Conservation (phyloP, 2,113 vertebrate species). For the Vidua chalybeata region DNA sequence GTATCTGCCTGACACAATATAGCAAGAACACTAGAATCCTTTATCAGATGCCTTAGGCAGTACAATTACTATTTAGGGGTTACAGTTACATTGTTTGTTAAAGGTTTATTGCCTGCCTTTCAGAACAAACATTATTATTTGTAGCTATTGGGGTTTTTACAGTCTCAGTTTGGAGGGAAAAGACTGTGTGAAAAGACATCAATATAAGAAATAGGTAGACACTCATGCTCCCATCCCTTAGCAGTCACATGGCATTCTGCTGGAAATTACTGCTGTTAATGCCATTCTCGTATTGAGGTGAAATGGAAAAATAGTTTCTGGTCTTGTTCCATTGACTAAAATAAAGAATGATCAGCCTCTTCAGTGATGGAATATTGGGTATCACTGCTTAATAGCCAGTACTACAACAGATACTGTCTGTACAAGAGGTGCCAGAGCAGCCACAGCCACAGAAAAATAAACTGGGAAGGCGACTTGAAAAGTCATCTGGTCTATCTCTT, state of each 20-base stretch:
- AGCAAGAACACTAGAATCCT: constrained; percentile 50
- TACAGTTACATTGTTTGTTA: constrained; percentile 22
- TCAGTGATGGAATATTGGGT: not conserved
- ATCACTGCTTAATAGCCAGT: not conserved
- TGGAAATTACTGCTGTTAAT: not conserved
- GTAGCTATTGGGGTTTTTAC: not conserved
- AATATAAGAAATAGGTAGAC: not conserved
- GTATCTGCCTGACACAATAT: constrained; percentile 54
- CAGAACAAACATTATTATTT: constrained; percentile 54
- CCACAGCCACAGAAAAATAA: not conserved
- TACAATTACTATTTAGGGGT: constrained; percentile 12
- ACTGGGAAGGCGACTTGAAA: not conserved
- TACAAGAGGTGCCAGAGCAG: not conserved
- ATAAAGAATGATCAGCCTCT: not conserved
- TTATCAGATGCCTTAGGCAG: constrained; percentile 34
- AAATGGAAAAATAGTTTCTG: not conserved
- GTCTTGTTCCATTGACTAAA: not conserved
- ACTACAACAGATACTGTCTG: not conserved
- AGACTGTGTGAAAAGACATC: not conserved
- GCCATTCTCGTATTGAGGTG: not conserved
- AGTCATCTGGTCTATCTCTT: not conserved
- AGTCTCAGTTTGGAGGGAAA: not conserved
- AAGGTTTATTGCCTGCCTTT: constrained; percentile 1
- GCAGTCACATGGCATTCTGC: not conserved
- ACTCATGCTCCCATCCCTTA: not conserved